These are phyloP conservation scores for Phasianus colchicus DNA, from an alignment of 2,113 vertebrate genomes.

Conservation along the genomic window DNA sequence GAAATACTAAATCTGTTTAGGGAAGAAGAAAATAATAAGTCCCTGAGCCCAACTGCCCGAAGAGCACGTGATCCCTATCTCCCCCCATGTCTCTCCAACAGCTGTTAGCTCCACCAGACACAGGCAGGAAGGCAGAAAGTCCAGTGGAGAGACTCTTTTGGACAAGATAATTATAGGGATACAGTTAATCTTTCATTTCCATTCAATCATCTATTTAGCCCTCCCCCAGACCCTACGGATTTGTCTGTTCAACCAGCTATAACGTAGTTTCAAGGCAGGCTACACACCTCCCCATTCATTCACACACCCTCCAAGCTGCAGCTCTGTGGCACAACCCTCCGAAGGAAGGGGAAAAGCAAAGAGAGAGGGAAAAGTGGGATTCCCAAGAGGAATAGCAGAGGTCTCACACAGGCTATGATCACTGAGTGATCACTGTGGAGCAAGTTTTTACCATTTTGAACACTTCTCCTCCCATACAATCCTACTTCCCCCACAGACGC, in stretches of 20 bases:
- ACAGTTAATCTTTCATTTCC: neutral
- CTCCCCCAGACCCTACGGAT: neutral
- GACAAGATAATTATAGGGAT: conserved; percentile 30
- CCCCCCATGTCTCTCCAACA: neutral
- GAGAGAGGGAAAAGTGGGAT: neutral
- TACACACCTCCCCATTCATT: neutral
- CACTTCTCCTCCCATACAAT: neutral
- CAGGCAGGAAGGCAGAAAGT: neutral
- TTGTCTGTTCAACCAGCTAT: neutral
- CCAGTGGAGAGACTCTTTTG: neutral
- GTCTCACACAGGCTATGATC: accelerated
- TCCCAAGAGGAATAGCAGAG: neutral
- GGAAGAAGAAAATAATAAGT: neutral
- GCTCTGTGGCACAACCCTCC: accelerated
- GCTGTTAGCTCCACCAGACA: neutral
- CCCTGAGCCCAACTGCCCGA: neutral
- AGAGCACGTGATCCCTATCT: neutral
- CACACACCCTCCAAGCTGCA: neutral
- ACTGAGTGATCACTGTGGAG: neutral
- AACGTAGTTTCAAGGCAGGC: accelerated
- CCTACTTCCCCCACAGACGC: neutral
- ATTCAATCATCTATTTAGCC: neutral
- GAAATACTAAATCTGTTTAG: neutral
- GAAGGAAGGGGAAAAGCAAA: neutral
- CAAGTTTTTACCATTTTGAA: neutral